Evolutionary conservation across 1,140 invertebrate species (phyloP), one percentile per base, ranked within the genome.

Genomic region (Drosophila takahashii): DNA sequence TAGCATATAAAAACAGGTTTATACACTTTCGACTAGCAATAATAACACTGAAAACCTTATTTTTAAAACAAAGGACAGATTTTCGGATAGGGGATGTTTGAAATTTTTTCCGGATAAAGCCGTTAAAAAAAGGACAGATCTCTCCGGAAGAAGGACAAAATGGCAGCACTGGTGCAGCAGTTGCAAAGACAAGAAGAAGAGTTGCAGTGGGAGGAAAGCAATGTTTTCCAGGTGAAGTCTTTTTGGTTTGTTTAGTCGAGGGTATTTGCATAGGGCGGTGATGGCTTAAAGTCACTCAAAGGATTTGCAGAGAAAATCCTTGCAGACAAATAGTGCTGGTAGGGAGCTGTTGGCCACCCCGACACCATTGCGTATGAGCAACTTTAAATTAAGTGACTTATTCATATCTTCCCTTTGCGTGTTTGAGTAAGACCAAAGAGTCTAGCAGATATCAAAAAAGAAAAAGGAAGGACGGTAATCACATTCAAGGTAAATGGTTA

Each of bases 371-470:
- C 69, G 69, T 79, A 79, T 79, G 74, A 58, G 77, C 69, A 72
- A 77, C 69, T 67, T 77, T 77, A 77, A 77, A 77, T 77, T 73
- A 79, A 77, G 77, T 77, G 67, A 77, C 77, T 73, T 75, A 18
- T 36, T 22, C n/a, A 22, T 15, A 32, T 27, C 13, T 51, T 18
- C 5, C 45, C 64, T 54, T 62, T 75, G 54, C 72, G 59, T 75
- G 76, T 57, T 57, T 56, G 41, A 18, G 54, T 36, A n/a, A 29
- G 42, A 9, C 18, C 37, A 15, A 45, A 59, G 42, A 37, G 32
- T 26, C 44, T 34, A 34, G 16, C 11, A 7, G 13, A 26, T n/a
- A 26, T 8, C 9, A 15, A 15, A 9, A 9, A 39, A 26, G 34
- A 22, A 26, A 7, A n/a, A 11, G 22, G 8, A 13, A 29, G 58